Conservation (phyloP, 2,888 invertebrate genomes). For the Clitarchus hookeri region DNA sequence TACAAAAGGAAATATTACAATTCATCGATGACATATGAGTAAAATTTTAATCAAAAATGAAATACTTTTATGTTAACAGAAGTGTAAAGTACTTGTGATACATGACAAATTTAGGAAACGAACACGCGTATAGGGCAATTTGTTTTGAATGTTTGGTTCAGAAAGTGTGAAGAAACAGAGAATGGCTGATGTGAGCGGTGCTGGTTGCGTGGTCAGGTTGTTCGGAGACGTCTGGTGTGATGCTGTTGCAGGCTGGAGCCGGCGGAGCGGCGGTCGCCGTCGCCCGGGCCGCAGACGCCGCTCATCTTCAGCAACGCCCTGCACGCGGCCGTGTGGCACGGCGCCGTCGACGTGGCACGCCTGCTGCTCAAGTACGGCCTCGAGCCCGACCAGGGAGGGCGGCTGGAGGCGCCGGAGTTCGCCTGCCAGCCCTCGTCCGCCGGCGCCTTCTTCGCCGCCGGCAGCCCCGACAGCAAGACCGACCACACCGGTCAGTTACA, state of each 20-base stretch:
- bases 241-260: constrained; percentile 11
- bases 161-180: too few species aligned
- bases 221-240: too few species aligned
- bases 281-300: constrained; percentile 46
- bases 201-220: too few species aligned
- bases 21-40: too few species aligned
- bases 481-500: constrained; percentile 42
- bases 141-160: too few species aligned
- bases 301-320: constrained; percentile 60
- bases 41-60: too few species aligned
- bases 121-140: too few species aligned
- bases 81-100: too few species aligned
- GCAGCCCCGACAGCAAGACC: constrained; percentile 33
- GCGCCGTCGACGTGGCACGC: constrained; percentile 59
- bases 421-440: constrained; percentile 29
- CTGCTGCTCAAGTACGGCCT: constrained; percentile 60
- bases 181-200: too few species aligned
- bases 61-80: too few species aligned
- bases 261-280: constrained; percentile 20
- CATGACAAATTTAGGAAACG: too few species aligned
- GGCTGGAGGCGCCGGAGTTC: constrained; percentile 45
- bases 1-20: too few species aligned
- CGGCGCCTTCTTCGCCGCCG: constrained; percentile 28
- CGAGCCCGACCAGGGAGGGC: constrained; percentile 61
- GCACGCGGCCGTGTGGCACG: constrained; percentile 63